These are phyloP conservation scores for Hydrocynus forskahlii DNA, from an alignment of 2,797 vertebrate species.

Conservation along the genomic window DNA sequence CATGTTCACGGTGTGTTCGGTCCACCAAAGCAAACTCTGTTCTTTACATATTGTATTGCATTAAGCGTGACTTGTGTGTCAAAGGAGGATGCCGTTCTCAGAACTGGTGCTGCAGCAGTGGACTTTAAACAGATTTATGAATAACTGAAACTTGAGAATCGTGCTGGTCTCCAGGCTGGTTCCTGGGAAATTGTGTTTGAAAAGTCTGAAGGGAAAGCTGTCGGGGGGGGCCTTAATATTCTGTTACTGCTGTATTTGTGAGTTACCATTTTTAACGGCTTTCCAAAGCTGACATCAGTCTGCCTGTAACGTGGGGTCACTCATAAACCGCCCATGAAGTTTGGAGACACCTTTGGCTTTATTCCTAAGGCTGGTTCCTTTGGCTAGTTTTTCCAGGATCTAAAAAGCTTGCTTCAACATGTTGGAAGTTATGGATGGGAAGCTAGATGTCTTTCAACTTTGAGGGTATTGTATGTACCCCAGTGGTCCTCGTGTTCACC, in stretches of 20 bases:
- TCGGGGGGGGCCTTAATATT: conserved; percentile 38
- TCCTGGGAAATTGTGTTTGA: conserved; percentile 70
- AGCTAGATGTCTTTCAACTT: not conserved
- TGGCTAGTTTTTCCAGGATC: no score
- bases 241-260: conserved; percentile 37
- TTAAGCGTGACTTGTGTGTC: not conserved
- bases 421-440: not conserved
- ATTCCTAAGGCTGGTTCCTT: not conserved
- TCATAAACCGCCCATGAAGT: not conserved
- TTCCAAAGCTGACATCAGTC: not conserved
- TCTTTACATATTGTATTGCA: conserved; percentile 10
- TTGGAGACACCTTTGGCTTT: not conserved
- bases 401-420: not conserved
- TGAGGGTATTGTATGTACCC: not conserved
- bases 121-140: conserved; percentile 2
- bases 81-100: conserved; percentile 2
- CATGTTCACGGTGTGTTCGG: not conserved
- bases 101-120: conserved; percentile 26
- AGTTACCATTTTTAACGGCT: not conserved
- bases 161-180: conserved; percentile 70
- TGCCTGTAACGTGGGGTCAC: not conserved
- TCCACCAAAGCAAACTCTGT: conserved; percentile 26
- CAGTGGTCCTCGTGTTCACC: not conserved
- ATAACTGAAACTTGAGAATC: conserved; percentile 6
- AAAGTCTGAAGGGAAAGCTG: conserved; percentile 28